Evolutionary conservation across 1,140 invertebrate species (phyloP), one percentile per base, ranked within the genome.

Genomic region (Nixonia krombeini): DNA sequence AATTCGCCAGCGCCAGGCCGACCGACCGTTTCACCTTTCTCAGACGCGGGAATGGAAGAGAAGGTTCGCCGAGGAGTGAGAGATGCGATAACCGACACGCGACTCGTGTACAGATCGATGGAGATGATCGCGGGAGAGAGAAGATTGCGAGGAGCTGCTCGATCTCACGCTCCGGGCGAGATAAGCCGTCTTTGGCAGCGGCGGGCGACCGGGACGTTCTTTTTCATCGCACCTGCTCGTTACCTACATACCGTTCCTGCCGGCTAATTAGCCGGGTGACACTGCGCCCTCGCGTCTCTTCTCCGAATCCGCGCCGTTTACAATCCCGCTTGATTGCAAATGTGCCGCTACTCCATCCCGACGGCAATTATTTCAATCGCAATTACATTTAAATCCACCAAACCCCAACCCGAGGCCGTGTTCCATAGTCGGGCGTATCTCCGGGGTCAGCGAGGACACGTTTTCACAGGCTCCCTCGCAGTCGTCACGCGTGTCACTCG

Each of bases 161-260:
- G 64, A 61, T 68, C 64, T 56, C 52, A 61, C 64, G 64, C 57
- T 68, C 51, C 10, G 52, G 38, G 33, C 64, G 31, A 61, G 57
- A 68, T 68, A 62, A 68, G 57, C 4, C 16, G 23, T 55, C 35
- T 28, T 25, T 2, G 25, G n/a, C 8, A 28, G 45, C 25, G 31
- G 52, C 47, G 35, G 52, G 57, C 62, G 47, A 26, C 42, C 49
- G 12, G 10, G 12, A 46, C 9, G 17, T 61, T 58, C 45, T 67
- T 61, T 61, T 67, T 56, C 51, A 17, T 53, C 53, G 44, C 65
- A 68, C 65, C 65, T 68, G 65, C 42, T 68, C 42, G 57, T 62
- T 68, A 57, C 64, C 56, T 31, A 55, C 55, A 59, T 50, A 50
- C 38, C 15, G 50, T 42, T 49, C 35, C 45, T 38, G 16, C 44